These are phyloP conservation scores for Miltochrista miniata DNA, from an alignment of 2,888 invertebrate species.

Conservation along the genomic window DNA sequence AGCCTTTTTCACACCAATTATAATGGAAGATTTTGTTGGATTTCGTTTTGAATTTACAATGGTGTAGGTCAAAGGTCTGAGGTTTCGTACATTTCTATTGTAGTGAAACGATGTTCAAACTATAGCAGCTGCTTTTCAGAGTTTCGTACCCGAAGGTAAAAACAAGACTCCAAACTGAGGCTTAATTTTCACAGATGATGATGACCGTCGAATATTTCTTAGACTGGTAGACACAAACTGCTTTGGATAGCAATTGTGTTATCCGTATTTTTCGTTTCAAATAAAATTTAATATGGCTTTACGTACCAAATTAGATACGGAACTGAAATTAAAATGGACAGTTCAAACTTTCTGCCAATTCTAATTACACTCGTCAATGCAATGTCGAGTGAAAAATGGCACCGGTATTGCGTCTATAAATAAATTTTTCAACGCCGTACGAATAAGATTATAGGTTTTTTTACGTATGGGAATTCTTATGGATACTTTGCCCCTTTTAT, in stretches of 20 bases:
- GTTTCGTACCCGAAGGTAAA: too few species aligned
- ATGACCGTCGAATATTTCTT: too few species aligned
- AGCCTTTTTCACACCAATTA: conserved; percentile 53
- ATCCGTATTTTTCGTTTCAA: too few species aligned
- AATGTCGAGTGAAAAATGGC: conserved; percentile 12
- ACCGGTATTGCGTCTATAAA: background rate
- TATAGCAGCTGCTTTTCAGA: background rate
- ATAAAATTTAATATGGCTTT: conserved; percentile 8
- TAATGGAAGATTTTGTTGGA: conserved; percentile 32
- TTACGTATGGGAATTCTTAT: too few species aligned
- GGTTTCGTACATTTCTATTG: conserved; percentile 16
- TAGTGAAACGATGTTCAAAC: conserved; percentile 1
- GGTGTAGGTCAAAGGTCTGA: conserved; percentile 24
- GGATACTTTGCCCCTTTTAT: too few species aligned
- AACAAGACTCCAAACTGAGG: too few species aligned
- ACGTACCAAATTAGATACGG: conserved; percentile 10
- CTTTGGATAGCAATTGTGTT: too few species aligned
- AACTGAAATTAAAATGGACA: conserved; percentile 28
- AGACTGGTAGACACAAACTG: too few species aligned
- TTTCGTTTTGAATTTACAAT: conserved; percentile 31
- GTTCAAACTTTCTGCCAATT: conserved; percentile 28
- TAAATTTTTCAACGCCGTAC: background rate
- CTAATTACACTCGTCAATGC: conserved; percentile 31
- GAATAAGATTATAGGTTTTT: too few species aligned
- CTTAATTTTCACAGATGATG: too few species aligned